Percentiles rank a stretch among this genome's conserved stretches.
Conservation (phyloP, 1,140 invertebrate species). For the Neocloeon triangulifer region DNA sequence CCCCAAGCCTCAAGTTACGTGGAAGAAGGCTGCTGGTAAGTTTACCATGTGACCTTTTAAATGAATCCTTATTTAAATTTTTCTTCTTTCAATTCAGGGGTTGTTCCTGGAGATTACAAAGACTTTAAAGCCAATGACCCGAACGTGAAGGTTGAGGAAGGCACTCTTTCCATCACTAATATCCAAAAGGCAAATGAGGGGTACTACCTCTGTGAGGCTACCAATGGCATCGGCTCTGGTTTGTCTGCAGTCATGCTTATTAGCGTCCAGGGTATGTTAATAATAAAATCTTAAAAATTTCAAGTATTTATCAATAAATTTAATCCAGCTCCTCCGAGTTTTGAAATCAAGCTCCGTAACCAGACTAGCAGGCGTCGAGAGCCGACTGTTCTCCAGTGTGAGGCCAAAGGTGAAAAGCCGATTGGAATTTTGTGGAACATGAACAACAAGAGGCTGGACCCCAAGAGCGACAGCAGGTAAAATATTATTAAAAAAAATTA, state of each 20-base stretch:
- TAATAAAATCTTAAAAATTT: neutral
- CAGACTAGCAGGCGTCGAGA: conserved; percentile 75
- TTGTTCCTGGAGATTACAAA: conserved; percentile 75
- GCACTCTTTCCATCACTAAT: conserved; percentile 65
- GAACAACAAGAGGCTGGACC: conserved; percentile 75
- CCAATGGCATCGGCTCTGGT: conserved; percentile 85
- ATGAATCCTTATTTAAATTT: neutral
- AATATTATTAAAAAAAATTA: neutral
- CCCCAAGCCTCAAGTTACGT: conserved; percentile 76
- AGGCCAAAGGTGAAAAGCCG: conserved; percentile 90
- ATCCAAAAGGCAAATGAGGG: conserved; percentile 84
- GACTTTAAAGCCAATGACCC: conserved; percentile 74
- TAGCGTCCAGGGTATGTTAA: conserved; percentile 58
- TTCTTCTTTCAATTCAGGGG: conserved; percentile 29
- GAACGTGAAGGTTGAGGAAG: conserved; percentile 74
- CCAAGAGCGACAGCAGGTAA: conserved; percentile 45
- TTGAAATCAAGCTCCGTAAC: conserved; percentile 76
- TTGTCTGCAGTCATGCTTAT: conserved; percentile 80
- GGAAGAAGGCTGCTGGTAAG: conserved; percentile 85
- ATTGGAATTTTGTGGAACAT: conserved; percentile 91
- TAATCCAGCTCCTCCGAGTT: conserved; percentile 65
- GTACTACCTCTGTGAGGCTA: conserved; percentile 87
- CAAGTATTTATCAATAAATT: conserved; percentile 6
- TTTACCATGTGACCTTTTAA: conserved; percentile 6
- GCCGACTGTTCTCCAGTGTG: conserved; percentile 78